These are phyloP conservation scores for Tinamus major DNA, from an alignment of 2,797 vertebrate genomes.

Conservation along the genomic window DNA sequence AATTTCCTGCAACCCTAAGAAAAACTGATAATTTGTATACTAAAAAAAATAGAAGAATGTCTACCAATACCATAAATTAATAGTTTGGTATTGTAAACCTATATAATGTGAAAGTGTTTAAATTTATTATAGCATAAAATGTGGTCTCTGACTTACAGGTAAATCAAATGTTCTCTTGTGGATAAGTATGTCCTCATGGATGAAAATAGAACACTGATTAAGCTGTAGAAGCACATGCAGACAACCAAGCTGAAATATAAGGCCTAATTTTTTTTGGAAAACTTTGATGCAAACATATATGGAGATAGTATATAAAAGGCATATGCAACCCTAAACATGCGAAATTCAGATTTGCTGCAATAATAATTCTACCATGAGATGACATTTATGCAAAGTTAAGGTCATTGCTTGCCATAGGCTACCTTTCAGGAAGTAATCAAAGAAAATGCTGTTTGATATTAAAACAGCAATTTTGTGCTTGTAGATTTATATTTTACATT, in stretches of 20 bases:
- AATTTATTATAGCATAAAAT: not conserved
- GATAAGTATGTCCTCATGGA: not conserved
- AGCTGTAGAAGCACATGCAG: not conserved
- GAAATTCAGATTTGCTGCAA: not conserved
- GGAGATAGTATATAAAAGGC: not conserved
- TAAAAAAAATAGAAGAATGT: not conserved
- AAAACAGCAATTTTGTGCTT: accelerated
- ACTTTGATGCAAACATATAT: not conserved
- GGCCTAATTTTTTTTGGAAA: accelerated
- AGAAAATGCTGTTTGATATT: not conserved
- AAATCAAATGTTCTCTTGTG: not conserved
- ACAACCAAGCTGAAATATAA: not conserved
- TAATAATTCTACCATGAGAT: not conserved
- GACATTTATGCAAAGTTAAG: not conserved
- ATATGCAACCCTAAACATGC: not conserved
- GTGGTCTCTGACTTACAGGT: not conserved
- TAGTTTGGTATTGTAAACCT: not conserved
- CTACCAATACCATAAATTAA: not conserved
- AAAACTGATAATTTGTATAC: not conserved
- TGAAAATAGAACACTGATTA: not conserved
- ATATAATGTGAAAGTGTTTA: not conserved
- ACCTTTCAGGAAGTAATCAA: not conserved
- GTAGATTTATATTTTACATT: not conserved
- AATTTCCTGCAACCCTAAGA: not conserved
- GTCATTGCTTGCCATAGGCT: accelerated